Percentiles rank a stretch among this genome's conserved stretches.
phyloP scores from a whole-genome alignment of 1,140 invertebrate genomes.

The Pseudomyrmex flavicornis region DNA sequence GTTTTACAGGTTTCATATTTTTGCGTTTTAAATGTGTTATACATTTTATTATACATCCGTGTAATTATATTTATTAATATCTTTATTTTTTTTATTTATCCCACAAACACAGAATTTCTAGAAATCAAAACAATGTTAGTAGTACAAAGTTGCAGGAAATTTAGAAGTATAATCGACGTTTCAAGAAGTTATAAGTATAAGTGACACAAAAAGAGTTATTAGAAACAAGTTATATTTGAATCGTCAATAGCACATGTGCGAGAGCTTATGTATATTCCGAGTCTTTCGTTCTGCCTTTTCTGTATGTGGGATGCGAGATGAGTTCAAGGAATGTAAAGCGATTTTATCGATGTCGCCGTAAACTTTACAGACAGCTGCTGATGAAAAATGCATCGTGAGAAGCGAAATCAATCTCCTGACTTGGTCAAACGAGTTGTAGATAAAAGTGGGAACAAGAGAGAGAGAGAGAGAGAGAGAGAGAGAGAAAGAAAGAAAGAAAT shows the following conservation, averaged over 20 bases:
- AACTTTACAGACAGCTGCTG: conserved; percentile 7
- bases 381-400: conserved; percentile 16
- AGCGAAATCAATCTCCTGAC: not conserved
- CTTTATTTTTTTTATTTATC: not conserved
- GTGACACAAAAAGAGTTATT: too few species aligned
- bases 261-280: not conserved
- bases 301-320: not conserved
- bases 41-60: too few species aligned
- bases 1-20: not conserved
- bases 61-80: not conserved
- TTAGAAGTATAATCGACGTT: not conserved
- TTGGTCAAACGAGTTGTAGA: not conserved
- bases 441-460: not conserved
- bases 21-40: not conserved
- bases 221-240: not conserved
- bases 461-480: not conserved
- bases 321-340: not conserved
- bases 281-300: not conserved
- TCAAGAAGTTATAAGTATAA: not conserved
- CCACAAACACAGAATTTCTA: too few species aligned
- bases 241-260: not conserved
- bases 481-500: not conserved
- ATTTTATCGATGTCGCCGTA: conserved; percentile 24
- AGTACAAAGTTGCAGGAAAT: too few species aligned
- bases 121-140: too few species aligned